Conservation (phyloP, 2,113 vertebrate species). For the Daboia siamensis region DNA sequence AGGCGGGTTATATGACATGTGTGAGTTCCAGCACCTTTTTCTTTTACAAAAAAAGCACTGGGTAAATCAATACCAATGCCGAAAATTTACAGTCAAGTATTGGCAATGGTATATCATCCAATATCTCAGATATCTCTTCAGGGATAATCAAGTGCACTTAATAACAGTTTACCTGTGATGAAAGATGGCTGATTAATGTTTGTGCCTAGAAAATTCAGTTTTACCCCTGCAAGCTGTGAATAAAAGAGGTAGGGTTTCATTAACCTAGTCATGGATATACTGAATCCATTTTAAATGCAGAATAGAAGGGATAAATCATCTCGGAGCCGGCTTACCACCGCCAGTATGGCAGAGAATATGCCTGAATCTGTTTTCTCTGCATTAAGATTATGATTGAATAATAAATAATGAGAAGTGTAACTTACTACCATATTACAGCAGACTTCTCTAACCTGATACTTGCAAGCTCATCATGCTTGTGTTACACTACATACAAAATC, state of each 20-base stretch:
- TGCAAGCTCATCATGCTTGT: not conserved
- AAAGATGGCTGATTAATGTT: not conserved
- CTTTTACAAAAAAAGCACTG: too few species aligned
- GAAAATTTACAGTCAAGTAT: not conserved
- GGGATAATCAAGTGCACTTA: not conserved
- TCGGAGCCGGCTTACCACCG: not conserved
- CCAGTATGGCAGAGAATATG: not conserved
- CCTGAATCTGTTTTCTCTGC: not conserved
- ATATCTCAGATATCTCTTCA: not conserved
- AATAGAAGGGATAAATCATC: constrained; percentile 6
- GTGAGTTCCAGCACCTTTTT: too few species aligned
- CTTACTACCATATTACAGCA: not conserved
- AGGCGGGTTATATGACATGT: too few species aligned
- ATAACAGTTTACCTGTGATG: not conserved
- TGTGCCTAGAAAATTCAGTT: not conserved
- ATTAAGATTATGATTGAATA: not conserved
- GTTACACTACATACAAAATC: not conserved
- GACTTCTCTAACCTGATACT: not conserved
- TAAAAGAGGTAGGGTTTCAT: not conserved
- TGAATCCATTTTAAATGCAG: not conserved
- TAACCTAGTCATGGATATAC: not conserved
- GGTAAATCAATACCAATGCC: not conserved
- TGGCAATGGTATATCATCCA: not conserved
- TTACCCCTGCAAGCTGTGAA: not conserved
- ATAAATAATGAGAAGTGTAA: not conserved